Conservation (phyloP, 2,888 invertebrate genomes). For the Chloroclysta siterata region DNA sequence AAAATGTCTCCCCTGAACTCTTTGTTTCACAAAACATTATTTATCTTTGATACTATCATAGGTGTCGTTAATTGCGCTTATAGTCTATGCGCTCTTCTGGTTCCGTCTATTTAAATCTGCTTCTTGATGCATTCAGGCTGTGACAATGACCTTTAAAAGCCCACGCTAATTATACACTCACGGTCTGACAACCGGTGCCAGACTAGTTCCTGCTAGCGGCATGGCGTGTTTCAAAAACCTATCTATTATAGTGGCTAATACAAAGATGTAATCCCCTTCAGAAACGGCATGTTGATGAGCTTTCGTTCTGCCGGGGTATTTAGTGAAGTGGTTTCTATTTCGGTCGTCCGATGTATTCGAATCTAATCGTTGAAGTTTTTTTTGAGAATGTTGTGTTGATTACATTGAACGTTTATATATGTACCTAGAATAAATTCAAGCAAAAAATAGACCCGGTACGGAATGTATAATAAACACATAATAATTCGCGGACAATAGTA, state of each 20-base stretch:
- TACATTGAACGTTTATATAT: background rate
- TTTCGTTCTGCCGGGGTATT: slow-evolving; percentile 2
- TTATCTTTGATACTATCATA: background rate
- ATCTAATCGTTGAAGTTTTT: slow-evolving; percentile 3
- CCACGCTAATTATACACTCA: slow-evolving; percentile 82
- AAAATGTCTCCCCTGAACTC: background rate
- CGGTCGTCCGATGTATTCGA: background rate
- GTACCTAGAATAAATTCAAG: background rate
- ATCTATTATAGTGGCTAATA: slow-evolving; percentile 49
- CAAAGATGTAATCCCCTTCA: slow-evolving; percentile 43
- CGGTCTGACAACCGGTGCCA: slow-evolving; percentile 65
- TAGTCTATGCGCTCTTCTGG: slow-evolving; percentile 19
- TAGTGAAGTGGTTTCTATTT: slow-evolving; percentile 9
- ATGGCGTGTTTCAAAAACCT: slow-evolving; percentile 58
- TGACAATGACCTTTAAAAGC: slow-evolving; percentile 82
- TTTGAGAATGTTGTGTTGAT: background rate
- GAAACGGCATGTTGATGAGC: slow-evolving; percentile 29
- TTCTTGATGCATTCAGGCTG: slow-evolving; percentile 67
- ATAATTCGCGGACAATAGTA: too few species aligned
- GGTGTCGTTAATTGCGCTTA: slow-evolving; percentile 4
- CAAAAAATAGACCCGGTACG: too few species aligned
- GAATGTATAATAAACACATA: too few species aligned
- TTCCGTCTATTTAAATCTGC: slow-evolving; percentile 62
- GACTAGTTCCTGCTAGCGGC: slow-evolving; percentile 66
- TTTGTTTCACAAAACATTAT: background rate